Base-by-base conservation (phyloP, 1,140 invertebrate genomes). In the Lucilia cuprina region DNA sequence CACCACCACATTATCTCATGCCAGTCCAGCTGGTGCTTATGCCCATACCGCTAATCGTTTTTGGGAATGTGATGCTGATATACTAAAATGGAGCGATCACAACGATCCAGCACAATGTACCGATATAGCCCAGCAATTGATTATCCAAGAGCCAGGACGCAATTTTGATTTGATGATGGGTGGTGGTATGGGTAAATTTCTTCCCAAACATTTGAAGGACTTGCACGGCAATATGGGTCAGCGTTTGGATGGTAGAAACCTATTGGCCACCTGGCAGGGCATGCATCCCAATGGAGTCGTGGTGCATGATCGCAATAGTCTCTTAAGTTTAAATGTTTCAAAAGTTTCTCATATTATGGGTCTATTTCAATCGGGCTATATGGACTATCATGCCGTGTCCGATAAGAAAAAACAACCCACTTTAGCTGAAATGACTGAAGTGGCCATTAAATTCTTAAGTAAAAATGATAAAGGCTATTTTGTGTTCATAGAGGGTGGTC, bases 51-150 rank as follows among this genome's bases (percentile, higher is more conserved):
- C 96, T 0, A 94, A 95, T 84, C 91, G 96, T 9, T 94, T 96
- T 87, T 97, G 96, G 95, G 96, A 97, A 88, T 94, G 93, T 83
- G 95, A 96, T 93, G 88, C 94, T 87, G 88, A 93, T 88, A 92
- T 93, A 0, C 89, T 91, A 0, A 13, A 0, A n/a, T 87, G 86
- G 0, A 89, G 92, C 30, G 91, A 91, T 14, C 86, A 80, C 8
- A 85, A 83, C 10, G 85, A 90, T 19, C 83, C 91, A 13, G 89
- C 89, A 10, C 89, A 90, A 47, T 93, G 92, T 86, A 86, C 86
- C 78, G 93, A 94, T 85, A 93, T 94, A 83, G 93, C 93, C 10
- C 90, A 91, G 19, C 96, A 96, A 86, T 91, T 96, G 49, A 89
- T 96, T 10, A 94, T 94, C 78, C 93, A 94, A 47, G 91, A 93